These are phyloP conservation scores for Limanda limanda DNA, from an alignment of 2,113 vertebrate species.

Conservation along the genomic window DNA sequence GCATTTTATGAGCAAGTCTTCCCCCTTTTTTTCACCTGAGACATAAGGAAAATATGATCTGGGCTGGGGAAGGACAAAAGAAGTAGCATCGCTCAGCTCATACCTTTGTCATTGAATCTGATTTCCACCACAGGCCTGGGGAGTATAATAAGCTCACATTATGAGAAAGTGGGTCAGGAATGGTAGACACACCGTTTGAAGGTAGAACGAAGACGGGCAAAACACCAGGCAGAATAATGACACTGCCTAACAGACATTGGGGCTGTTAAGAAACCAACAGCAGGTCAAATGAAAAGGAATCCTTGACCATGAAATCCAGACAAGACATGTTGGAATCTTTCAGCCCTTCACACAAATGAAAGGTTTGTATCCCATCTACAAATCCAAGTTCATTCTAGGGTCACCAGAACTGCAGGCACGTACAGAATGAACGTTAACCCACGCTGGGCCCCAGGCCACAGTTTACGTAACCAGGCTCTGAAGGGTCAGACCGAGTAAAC, in stretches of 20 bases:
- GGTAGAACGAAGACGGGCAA: constrained; percentile 8
- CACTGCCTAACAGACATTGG: neutral
- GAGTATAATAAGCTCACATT: constrained; percentile 15
- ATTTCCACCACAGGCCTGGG: constrained; percentile 18
- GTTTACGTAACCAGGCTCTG: constrained; percentile 20
- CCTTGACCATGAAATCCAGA: neutral
- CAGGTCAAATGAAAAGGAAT: neutral
- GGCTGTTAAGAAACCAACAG: neutral
- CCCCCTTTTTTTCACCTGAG: neutral
- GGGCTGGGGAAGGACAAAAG: neutral
- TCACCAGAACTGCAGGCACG: neutral
- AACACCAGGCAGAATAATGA: neutral
- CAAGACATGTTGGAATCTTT: constrained; percentile 7
- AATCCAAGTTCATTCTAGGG: constrained; percentile 18
- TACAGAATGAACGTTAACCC: neutral
- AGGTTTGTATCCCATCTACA: neutral
- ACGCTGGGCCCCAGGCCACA: neutral
- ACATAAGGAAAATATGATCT: constrained; percentile 15
- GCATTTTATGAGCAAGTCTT: constrained; percentile 9
- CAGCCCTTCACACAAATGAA: neutral
- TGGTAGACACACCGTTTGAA: neutral
- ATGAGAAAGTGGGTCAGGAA: constrained; percentile 32
- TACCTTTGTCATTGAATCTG: constrained; percentile 31
- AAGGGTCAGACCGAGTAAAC: constrained; percentile 12
- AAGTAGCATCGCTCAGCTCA: neutral